These are phyloP conservation scores for Ceuthmochares aereus DNA, from an alignment of 2,113 vertebrate genomes.

Conservation along the genomic window DNA sequence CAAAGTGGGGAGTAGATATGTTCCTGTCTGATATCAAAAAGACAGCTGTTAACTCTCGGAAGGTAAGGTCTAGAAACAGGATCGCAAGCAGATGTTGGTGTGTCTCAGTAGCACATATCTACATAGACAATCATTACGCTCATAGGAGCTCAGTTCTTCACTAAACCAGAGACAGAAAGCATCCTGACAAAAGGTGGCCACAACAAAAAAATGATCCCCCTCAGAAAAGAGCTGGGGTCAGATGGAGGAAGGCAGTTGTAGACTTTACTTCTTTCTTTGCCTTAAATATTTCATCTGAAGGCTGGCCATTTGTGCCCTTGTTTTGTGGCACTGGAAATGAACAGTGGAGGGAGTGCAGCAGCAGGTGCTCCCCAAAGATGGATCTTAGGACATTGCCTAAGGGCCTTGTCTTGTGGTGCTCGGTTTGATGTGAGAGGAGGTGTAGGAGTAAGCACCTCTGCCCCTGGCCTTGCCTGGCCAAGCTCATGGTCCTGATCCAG, in stretches of 20 bases:
- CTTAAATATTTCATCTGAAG: too few species aligned
- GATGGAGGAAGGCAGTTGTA: background rate
- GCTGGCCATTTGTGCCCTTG: too few species aligned
- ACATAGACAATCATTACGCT: background rate
- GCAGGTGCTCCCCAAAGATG: too few species aligned
- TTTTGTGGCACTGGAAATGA: too few species aligned
- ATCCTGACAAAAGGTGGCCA: background rate
- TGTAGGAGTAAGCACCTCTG: too few species aligned
- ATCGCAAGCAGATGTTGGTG: background rate
- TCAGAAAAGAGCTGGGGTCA: background rate
- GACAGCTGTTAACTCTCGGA: background rate
- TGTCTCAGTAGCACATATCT: background rate
- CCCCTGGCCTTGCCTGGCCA: too few species aligned
- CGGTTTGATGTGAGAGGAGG: too few species aligned
- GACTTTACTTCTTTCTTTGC: too few species aligned
- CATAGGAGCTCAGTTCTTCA: background rate
- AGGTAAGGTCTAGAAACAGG: background rate
- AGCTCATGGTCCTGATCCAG: too few species aligned
- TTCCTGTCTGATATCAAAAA: background rate
- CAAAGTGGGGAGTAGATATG: background rate
- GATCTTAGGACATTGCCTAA: too few species aligned
- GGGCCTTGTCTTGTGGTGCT: too few species aligned
- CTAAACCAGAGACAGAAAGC: background rate
- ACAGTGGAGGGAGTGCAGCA: too few species aligned
- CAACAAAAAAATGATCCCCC: background rate